Percentiles rank a stretch among this genome's conserved stretches.
Conservation (phyloP, 1,140 invertebrate genomes). For the Saccostrea cuccullata region DNA sequence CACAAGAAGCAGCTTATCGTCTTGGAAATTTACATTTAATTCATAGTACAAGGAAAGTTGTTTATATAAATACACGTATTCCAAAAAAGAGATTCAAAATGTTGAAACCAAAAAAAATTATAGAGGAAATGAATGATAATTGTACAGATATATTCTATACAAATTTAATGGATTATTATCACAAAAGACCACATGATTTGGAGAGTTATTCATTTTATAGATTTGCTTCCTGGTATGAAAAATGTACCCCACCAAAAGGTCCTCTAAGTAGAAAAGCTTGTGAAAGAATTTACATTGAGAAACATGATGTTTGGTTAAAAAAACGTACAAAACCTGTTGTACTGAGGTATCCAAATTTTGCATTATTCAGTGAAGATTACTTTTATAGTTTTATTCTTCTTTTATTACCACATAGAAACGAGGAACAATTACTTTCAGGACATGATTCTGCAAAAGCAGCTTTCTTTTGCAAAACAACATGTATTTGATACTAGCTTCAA, state of each 20-base stretch:
- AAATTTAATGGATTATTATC: slow-evolving; percentile 55
- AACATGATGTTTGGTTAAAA: slow-evolving; percentile 40
- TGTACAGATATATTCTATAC: slow-evolving; percentile 1
- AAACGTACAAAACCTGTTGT: slow-evolving; percentile 39
- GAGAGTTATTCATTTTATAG: slow-evolving; percentile 44
- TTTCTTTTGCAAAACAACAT: slow-evolving; percentile 48
- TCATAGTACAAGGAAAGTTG: no score
- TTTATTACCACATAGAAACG: slow-evolving; percentile 52
- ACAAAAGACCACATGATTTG: slow-evolving; percentile 37
- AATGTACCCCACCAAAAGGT: slow-evolving; percentile 19
- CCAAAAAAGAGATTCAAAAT: slow-evolving; percentile 9
- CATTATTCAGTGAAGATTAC: slow-evolving; percentile 50
- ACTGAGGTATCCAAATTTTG: slow-evolving; percentile 51
- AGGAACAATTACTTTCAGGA: slow-evolving; percentile 49
- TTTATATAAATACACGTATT: no score
- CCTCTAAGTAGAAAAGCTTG: neutral
- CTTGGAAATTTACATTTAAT: no score
- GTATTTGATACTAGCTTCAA: slow-evolving; percentile 37
- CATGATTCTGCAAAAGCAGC: slow-evolving; percentile 38
- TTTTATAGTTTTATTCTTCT: slow-evolving; percentile 44
- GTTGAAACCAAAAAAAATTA: slow-evolving; percentile 48
- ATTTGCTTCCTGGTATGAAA: slow-evolving; percentile 46
- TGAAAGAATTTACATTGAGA: slow-evolving; percentile 36
- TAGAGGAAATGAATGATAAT: slow-evolving; percentile 48
- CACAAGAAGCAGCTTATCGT: no score